phyloP scores from a whole-genome alignment of 2,113 vertebrate species.

The Megaceryle maxima region DNA sequence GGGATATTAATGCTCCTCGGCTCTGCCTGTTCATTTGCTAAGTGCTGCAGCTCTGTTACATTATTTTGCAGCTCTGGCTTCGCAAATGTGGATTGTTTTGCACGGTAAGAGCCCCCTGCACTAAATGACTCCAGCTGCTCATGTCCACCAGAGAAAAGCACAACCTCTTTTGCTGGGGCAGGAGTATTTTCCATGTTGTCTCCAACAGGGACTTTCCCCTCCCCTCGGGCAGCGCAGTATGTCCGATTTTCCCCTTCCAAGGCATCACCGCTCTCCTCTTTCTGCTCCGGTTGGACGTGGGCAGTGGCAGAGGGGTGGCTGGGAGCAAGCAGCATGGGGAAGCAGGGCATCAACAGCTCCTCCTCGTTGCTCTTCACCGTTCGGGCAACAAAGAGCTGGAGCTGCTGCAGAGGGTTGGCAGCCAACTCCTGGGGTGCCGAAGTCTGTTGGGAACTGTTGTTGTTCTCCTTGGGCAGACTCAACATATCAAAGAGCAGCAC shows the following conservation, averaged over 20 bases:
- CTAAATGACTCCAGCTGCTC: not conserved
- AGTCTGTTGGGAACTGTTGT: not conserved
- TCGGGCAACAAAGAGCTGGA: conserved; percentile 69
- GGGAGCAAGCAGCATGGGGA: conserved; percentile 3
- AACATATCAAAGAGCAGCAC: conserved; percentile 19
- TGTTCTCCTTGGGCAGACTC: not conserved
- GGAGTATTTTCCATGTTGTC: not conserved
- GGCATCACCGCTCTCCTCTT: not conserved
- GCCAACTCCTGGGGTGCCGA: not conserved
- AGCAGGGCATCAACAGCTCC: conserved; percentile 45
- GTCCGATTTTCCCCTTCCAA: not conserved
- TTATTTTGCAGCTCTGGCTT: not conserved
- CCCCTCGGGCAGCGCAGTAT: not conserved
- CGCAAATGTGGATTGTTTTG: not conserved
- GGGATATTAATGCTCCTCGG: not conserved
- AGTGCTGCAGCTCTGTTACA: not conserved
- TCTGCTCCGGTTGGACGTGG: not conserved
- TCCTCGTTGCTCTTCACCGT: conserved; percentile 59
- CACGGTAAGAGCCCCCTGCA: not conserved
- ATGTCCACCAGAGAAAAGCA: not conserved
- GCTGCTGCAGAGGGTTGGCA: conserved; percentile 64
- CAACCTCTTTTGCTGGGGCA: not conserved
- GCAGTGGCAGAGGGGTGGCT: not conserved
- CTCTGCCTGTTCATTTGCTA: not conserved
- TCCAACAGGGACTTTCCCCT: not conserved